Evolutionary conservation across 2,113 vertebrate genomes (phyloP).

Genomic region (Physeter macrocephalus): DNA sequence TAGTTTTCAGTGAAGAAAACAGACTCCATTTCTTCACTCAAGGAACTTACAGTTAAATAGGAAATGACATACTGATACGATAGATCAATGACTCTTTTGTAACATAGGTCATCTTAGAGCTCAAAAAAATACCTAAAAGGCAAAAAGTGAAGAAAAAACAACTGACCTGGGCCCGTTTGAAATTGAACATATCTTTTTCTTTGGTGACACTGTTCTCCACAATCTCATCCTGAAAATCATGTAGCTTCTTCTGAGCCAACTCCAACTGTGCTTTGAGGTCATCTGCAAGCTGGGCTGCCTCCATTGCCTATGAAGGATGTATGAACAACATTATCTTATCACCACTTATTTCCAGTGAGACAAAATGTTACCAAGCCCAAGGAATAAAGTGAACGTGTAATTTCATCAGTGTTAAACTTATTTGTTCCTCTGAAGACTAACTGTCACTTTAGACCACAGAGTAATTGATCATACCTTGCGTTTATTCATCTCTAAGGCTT

Average conservation of each 20-base stretch:
- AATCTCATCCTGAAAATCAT: constrained; percentile 91
- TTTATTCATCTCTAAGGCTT: constrained; percentile 97
- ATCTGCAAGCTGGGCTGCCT: constrained; percentile 91
- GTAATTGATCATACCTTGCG: constrained; percentile 85
- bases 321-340: background rate
- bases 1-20: background rate
- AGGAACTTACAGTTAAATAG: background rate
- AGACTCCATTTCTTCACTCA: background rate
- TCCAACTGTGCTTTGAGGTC: constrained; percentile 92
- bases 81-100: background rate
- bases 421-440: background rate
- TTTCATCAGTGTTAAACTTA: background rate
- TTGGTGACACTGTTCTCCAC: constrained; percentile 95
- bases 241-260: constrained; percentile 91
- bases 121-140: background rate
- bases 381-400: background rate
- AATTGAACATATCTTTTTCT: constrained; percentile 97
- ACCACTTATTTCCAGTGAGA: background rate
- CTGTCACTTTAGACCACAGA: background rate
- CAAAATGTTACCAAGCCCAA: background rate
- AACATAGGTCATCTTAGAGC: background rate
- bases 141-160: constrained; percentile 7
- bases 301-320: constrained; percentile 84
- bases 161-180: constrained; percentile 90
- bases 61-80: background rate